phyloP scores from a whole-genome alignment of 2,113 vertebrate species.

The Erythrolamprus reginae region DNA sequence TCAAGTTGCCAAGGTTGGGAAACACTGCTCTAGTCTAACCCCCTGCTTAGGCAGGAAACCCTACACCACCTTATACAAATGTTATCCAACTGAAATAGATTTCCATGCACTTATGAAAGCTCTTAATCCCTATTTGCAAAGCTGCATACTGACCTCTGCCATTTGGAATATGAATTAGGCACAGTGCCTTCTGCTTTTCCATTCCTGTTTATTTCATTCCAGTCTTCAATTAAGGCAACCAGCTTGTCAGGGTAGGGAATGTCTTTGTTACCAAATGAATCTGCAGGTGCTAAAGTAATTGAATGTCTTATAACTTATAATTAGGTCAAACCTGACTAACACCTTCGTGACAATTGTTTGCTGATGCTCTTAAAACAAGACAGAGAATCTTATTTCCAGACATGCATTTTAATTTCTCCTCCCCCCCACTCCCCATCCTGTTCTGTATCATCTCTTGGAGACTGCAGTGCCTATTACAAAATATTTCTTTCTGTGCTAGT shows the following conservation, averaged over 20 bases:
- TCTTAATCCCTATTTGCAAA: not conserved
- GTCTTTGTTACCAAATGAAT: not conserved
- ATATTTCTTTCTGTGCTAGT: not conserved
- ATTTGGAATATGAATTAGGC: not conserved
- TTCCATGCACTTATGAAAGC: not conserved
- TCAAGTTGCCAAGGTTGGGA: too few relatives aligned
- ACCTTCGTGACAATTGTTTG: not conserved
- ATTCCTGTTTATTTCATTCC: not conserved
- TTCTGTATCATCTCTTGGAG: not conserved
- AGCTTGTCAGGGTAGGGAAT: not conserved
- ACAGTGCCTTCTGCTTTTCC: not conserved
- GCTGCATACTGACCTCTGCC: too few relatives aligned
- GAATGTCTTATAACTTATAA: not conserved
- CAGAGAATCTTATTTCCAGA: not conserved
- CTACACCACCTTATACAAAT: too few relatives aligned
- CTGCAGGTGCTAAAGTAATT: not conserved
- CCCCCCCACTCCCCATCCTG: too few relatives aligned
- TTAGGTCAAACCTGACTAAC: not conserved
- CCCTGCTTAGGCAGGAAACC: too few relatives aligned
- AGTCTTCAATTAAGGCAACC: not conserved
- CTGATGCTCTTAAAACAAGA: conserved; percentile 1
- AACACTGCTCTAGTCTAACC: too few relatives aligned
- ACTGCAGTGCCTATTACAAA: not conserved
- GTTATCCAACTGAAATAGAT: not conserved
- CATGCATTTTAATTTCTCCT: not conserved